Conservation (phyloP, 2,797 vertebrate genomes). For the Pangasius larnaudii region DNA sequence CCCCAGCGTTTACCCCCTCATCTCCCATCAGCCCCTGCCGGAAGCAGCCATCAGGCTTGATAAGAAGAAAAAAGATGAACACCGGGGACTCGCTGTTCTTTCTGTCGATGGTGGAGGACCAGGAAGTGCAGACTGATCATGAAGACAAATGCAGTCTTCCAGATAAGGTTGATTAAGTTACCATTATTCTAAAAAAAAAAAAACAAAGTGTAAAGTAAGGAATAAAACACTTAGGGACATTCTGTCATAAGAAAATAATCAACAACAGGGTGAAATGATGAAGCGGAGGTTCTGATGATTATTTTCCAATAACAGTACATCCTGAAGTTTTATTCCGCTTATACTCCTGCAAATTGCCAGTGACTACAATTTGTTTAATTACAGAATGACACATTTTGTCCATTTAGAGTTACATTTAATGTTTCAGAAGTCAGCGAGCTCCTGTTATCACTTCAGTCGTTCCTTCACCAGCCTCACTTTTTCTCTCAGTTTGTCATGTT, state of each 20-base stretch:
- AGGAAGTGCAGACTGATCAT: not conserved
- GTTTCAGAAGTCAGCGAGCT: too few relatives aligned
- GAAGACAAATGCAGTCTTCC: not conserved
- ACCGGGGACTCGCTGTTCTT: slow-evolving; percentile 16
- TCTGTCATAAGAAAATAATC: not conserved
- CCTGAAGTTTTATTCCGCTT: not conserved
- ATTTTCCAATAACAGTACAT: not conserved
- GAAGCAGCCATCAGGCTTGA: slow-evolving; percentile 21
- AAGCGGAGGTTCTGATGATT: not conserved
- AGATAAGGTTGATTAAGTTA: not conserved
- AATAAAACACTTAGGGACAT: not conserved
- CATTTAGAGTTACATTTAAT: not conserved
- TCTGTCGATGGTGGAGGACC: slow-evolving; percentile 16
- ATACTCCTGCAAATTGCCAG: not conserved
- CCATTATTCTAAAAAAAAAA: not conserved
- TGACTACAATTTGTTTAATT: not conserved
- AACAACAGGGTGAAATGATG: not conserved
- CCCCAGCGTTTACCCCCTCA: slow-evolving; percentile 7
- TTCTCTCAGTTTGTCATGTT: not conserved
- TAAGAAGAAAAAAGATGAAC: slow-evolving; percentile 17
- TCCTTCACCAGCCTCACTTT: too few relatives aligned
- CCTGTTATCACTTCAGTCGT: not conserved
- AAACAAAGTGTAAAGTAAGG: not conserved
- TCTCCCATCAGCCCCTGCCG: slow-evolving; percentile 38
- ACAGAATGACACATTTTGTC: not conserved